Evolutionary conservation across 2,888 invertebrate genomes (phyloP), one percentile per base, ranked within the genome.

Genomic region (Bombylius discolor): DNA sequence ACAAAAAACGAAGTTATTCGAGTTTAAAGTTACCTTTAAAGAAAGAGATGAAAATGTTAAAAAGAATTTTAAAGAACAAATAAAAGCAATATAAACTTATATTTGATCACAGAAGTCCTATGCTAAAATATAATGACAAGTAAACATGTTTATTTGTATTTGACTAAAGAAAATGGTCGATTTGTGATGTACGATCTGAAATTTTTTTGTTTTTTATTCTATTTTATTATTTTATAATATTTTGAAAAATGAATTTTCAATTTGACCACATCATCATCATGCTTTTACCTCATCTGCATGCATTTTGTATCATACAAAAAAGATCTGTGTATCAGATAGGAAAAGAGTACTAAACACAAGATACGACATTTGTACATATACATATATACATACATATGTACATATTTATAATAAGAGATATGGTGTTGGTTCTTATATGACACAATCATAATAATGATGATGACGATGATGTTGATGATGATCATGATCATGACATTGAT

Each of bases 401-500:
- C 11, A 11, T 42, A 42, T 8, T 11, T 7, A 42, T 42, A 42
- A 11, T 36, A 36, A 42, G 11, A 42, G 11, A 42, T 42, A 42
- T 42, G 12, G 8, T 42, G 39, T 42, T 42, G 11, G 39, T 42
- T 42, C 12, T 42, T 42, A 42, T 42, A 42, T 42, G 39, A 42
- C 39, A 42, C 39, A 42, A 42, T 42, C 11, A 42, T 42, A 11
- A 11, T 42, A 11, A 42, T 42, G 11, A 42, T 11, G 39, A 42
- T 5, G 31, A 39, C 14, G 47, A 51, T 55, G 55, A 51, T 50
- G 11, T 11, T 11, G 39, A 42, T 42, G 31, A 39, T 9, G 47
- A 51, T 55, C 50, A 51, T 50, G 55, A 55, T 51, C 50, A 50
- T 55, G 55, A 55, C 55, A 51, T 55, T 55, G 50, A 54, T 49